Evolutionary conservation across 2,888 invertebrate species (phyloP).

Genomic region (Eupelmus urozonus): DNA sequence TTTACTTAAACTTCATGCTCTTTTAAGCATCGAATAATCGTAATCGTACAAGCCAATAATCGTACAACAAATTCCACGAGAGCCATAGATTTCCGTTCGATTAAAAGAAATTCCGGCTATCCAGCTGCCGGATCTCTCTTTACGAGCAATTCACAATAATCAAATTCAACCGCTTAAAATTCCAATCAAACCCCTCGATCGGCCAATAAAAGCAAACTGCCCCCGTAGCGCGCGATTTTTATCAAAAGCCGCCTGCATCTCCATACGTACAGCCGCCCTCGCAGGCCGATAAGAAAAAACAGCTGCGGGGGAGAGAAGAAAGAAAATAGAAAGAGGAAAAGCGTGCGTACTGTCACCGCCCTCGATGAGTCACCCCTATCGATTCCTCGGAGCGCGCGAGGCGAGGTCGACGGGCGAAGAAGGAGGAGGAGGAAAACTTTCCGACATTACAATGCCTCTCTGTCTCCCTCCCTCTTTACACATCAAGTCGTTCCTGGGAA

Average conservation of each 20-base stretch:
- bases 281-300: neutral
- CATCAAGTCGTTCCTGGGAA: conserved; percentile 63
- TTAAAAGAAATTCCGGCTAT: too few species aligned
- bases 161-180: neutral
- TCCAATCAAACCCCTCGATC: neutral
- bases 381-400: conserved; percentile 62
- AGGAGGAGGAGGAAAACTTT: conserved; percentile 59
- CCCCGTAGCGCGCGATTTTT: too few species aligned
- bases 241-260: neutral
- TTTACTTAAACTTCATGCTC: too few species aligned
- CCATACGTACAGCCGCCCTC: neutral
- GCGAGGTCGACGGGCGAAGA: conserved; percentile 59
- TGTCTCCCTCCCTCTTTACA: conserved; percentile 32
- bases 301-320: neutral
- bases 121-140: neutral
- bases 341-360: conserved; percentile 68
- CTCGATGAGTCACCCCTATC: conserved; percentile 76
- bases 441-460: conserved; percentile 45
- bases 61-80: too few species aligned
- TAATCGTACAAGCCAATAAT: too few species aligned
- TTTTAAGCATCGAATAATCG: too few species aligned
- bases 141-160: neutral
- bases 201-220: neutral
- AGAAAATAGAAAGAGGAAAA: conserved; percentile 60
- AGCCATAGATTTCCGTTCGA: too few species aligned